phyloP scores from a whole-genome alignment of 2,888 invertebrate species.

The Xylocampa areola region DNA sequence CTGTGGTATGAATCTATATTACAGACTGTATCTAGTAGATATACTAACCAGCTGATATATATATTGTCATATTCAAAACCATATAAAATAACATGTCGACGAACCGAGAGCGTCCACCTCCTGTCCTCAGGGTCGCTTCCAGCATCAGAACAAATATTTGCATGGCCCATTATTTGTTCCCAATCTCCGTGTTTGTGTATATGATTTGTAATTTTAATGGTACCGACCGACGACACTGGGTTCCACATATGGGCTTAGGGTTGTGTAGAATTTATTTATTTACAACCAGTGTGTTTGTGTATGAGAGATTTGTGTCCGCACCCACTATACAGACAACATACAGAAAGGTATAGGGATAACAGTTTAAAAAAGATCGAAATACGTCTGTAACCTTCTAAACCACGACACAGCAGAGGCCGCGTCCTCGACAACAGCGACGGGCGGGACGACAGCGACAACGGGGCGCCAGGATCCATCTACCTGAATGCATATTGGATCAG shows the following conservation, averaged over 20 bases:
- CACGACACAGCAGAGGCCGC: too few species aligned
- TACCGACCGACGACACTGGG: background rate
- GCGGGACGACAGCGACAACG: too few species aligned
- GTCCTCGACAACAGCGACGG: too few species aligned
- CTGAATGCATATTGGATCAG: too few species aligned
- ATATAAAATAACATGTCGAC: background rate
- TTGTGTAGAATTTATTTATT: conserved; percentile 14
- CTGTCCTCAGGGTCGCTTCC: conserved; percentile 4
- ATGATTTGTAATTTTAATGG: conserved; percentile 30
- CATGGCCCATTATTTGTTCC: conserved; percentile 17
- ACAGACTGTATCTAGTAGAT: too few species aligned
- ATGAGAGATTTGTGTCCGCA: too few species aligned
- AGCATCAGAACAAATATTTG: conserved; percentile 21
- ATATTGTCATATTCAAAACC: background rate
- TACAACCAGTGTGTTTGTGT: background rate
- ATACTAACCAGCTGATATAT: background rate
- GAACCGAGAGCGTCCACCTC: conserved; percentile 1
- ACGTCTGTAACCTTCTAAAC: too few species aligned
- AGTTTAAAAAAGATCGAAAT: too few species aligned
- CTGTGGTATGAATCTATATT: too few species aligned
- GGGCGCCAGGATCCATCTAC: too few species aligned
- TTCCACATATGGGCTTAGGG: conserved; percentile 12
- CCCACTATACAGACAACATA: too few species aligned
- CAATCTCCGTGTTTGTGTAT: conserved; percentile 25
- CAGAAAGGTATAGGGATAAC: too few species aligned